These are phyloP conservation scores for Escarpia spicata DNA, from an alignment of 2,888 invertebrate genomes.

Conservation along the genomic window DNA sequence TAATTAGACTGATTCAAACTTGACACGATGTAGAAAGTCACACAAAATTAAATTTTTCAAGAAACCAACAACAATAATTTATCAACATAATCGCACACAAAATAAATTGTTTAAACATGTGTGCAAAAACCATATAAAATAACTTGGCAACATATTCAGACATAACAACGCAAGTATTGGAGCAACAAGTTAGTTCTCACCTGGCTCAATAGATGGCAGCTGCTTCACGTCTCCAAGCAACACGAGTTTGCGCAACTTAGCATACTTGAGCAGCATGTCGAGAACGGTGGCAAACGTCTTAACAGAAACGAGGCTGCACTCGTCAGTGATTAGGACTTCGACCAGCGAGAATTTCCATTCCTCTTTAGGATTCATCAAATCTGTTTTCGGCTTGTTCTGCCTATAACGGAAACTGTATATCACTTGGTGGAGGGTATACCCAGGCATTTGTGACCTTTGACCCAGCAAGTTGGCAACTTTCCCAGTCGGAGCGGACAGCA, in stretches of 20 bases:
- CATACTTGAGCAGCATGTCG: slow-evolving; percentile 46
- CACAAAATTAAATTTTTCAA: neutral
- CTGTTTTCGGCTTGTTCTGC: neutral
- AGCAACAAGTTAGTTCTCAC: slow-evolving; percentile 40
- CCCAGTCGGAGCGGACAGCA: slow-evolving; percentile 58
- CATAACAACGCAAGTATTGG: neutral
- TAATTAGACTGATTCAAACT: no score
- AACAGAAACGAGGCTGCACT: slow-evolving; percentile 58
- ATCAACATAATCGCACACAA: no score
- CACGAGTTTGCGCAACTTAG: slow-evolving; percentile 49
- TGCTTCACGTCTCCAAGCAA: slow-evolving; percentile 58
- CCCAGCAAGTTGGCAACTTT: slow-evolving; percentile 59
- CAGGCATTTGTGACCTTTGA: slow-evolving; percentile 46
- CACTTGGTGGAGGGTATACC: slow-evolving; percentile 50
- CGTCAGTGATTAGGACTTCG: slow-evolving; percentile 55
- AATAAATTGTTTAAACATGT: no score
- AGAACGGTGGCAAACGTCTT: slow-evolving; percentile 51
- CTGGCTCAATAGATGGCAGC: slow-evolving; percentile 60
- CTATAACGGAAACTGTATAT: slow-evolving; percentile 22
- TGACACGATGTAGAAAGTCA: no score
- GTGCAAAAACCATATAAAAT: neutral
- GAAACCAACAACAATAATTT: neutral
- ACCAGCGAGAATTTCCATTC: slow-evolving; percentile 48
- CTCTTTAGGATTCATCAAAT: neutral
- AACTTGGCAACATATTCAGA: neutral